Evolutionary conservation across 2,797 vertebrate genomes (phyloP).

Genomic region (Tenualosa ilisha): DNA sequence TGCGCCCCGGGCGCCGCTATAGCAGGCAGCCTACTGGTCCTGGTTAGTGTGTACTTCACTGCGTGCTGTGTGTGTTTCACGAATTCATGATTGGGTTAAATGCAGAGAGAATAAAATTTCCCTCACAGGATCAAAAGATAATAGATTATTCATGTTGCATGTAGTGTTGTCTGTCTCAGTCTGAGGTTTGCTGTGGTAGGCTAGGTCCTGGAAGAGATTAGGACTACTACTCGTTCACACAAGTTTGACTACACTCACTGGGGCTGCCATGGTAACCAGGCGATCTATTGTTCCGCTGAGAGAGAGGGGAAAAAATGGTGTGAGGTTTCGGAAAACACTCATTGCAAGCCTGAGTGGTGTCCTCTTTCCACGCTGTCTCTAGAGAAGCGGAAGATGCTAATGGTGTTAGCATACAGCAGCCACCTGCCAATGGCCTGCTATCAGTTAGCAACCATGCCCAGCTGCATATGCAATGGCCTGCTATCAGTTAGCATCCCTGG

Average conservation of each 20-base stretch:
- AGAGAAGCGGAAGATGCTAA: not conserved
- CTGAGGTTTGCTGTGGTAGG: slow-evolving; percentile 37
- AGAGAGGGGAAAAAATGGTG: not conserved
- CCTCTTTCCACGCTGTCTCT: not conserved
- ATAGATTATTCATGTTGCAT: not conserved
- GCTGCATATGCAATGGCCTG: too few relatives aligned
- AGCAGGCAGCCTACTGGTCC: too few relatives aligned
- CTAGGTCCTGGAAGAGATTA: slow-evolving; percentile 41
- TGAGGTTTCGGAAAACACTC: not conserved
- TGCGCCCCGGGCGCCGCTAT: too few relatives aligned
- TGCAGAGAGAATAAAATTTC: too few relatives aligned
- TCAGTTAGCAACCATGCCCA: too few relatives aligned
- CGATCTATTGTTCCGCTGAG: slow-evolving; percentile 33
- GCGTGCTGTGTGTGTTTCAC: too few relatives aligned
- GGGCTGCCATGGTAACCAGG: slow-evolving; percentile 32
- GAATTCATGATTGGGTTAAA: too few relatives aligned
- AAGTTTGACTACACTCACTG: slow-evolving; percentile 32
- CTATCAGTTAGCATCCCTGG: too few relatives aligned
- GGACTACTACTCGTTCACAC: not conserved
- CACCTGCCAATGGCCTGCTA: not conserved
- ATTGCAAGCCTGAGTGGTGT: not conserved
- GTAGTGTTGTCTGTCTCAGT: slow-evolving; percentile 28
- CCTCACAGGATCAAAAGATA: too few relatives aligned
- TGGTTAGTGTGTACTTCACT: too few relatives aligned
- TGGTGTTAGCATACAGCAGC: not conserved